Conservation (phyloP, 2,888 invertebrate species). For the Amblyjoppa fuscipennis region DNA sequence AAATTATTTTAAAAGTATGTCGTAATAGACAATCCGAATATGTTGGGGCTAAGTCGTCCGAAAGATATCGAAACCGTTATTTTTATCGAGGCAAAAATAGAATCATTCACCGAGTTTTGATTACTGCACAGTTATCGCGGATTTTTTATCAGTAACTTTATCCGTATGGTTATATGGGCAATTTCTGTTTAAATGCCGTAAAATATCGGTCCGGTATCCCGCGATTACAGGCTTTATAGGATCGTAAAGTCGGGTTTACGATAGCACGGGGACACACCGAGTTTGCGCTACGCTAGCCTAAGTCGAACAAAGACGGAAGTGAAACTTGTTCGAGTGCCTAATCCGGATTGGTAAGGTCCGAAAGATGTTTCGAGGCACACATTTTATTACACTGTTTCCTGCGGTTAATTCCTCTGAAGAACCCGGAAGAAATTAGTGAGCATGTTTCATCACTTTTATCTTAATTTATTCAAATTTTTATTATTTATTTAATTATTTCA, state of each 20-base stretch:
- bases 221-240: slow-evolving; percentile 38
- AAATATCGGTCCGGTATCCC: slow-evolving; percentile 23
- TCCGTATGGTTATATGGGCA: slow-evolving; percentile 9
- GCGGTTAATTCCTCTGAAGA: not conserved
- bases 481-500: no score
- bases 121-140: not conserved
- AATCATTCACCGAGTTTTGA: not conserved
- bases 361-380: not conserved
- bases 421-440: no score
- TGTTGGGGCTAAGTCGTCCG: not conserved
- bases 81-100: not conserved
- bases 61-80: not conserved
- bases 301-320: not conserved
- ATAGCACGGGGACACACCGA: slow-evolving; percentile 15
- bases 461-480: no score
- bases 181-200: slow-evolving; percentile 50
- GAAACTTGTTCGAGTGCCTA: slow-evolving; percentile 10
- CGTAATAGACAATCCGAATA: not conserved
- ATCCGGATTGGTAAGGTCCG: not conserved
- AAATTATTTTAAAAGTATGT: not conserved
- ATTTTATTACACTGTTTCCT: not conserved
- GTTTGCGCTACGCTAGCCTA: not conserved
- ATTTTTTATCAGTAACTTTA: slow-evolving; percentile 15
- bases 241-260: slow-evolving; percentile 48
- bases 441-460: no score